Conservation (phyloP, 2,113 vertebrate species). For the Tonatia bakeri region DNA sequence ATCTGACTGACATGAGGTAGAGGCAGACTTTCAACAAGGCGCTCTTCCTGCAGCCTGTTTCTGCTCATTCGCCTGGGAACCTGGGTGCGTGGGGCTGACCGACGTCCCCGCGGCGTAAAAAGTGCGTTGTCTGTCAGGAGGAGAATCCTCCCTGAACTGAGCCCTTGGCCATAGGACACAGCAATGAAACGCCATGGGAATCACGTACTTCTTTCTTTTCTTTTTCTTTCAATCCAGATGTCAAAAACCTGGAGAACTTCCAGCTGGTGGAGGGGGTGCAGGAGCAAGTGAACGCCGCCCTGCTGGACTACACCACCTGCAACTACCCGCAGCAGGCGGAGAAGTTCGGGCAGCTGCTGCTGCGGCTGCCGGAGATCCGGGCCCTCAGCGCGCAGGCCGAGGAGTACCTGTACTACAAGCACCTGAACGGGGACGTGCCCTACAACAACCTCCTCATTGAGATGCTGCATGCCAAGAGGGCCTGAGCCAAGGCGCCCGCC, state of each 20-base stretch:
- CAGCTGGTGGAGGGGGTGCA: constrained; percentile 98
- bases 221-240: constrained; percentile 82
- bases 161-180: constrained; percentile 50
- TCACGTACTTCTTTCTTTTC: neutral
- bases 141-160: constrained; percentile 41
- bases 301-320: constrained; percentile 97
- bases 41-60: constrained; percentile 66
- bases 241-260: constrained; percentile 98
- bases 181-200: constrained; percentile 66
- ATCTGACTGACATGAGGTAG: constrained; percentile 82
- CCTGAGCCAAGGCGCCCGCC: constrained; percentile 76
- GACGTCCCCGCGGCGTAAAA: constrained; percentile 72
- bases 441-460: constrained; percentile 99
- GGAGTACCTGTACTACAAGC: constrained; percentile 99
- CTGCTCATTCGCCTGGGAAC: constrained; percentile 76
- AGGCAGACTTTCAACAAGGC: constrained; percentile 82
- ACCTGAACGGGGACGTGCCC: constrained; percentile 98
- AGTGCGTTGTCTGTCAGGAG: constrained; percentile 68
- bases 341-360: constrained; percentile 97
- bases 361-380: constrained; percentile 95
- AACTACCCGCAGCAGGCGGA: constrained; percentile 98
- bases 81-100: constrained; percentile 54
- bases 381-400: constrained; percentile 98
- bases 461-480: constrained; percentile 98
- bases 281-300: constrained; percentile 95